Percentiles rank a stretch among this genome's conserved stretches.
phyloP scores from a whole-genome alignment of 2,888 invertebrate genomes.

The Amphipyra tragopoginis region DNA sequence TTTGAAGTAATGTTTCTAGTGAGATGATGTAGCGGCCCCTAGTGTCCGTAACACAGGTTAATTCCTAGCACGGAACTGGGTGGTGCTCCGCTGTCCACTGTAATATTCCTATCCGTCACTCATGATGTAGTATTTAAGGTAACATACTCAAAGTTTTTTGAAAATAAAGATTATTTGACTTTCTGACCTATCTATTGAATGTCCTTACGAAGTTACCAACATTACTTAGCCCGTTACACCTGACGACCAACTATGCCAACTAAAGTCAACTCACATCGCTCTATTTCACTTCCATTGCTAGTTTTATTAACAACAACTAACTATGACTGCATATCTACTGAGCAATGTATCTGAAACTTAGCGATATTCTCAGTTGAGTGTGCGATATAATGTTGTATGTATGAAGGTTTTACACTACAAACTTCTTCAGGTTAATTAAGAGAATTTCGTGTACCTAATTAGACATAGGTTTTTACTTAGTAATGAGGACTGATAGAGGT shows the following conservation, averaged over 20 bases:
- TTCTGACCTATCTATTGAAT: slow-evolving; percentile 14
- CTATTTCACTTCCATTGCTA: slow-evolving; percentile 2
- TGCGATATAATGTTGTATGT: not conserved
- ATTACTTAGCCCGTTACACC: slow-evolving; percentile 43
- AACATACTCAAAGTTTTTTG: too few relatives aligned
- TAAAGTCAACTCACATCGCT: not conserved
- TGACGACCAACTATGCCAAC: slow-evolving; percentile 22
- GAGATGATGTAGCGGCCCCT: too few relatives aligned
- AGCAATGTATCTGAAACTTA: not conserved
- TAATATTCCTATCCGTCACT: too few relatives aligned
- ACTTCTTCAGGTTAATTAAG: slow-evolving; percentile 55
- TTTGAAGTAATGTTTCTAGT: too few relatives aligned
- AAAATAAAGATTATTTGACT: too few relatives aligned
- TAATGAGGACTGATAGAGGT: slow-evolving; percentile 54
- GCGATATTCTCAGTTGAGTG: not conserved
- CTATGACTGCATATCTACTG: not conserved
- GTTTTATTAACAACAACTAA: not conserved
- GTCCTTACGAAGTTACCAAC: slow-evolving; percentile 16
- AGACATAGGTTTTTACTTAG: slow-evolving; percentile 57
- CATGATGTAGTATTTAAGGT: too few relatives aligned
- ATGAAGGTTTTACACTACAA: slow-evolving; percentile 30
- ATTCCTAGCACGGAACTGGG: too few relatives aligned
- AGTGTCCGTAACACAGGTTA: too few relatives aligned
- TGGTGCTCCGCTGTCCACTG: too few relatives aligned
- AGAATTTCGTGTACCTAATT: slow-evolving; percentile 57